These are phyloP conservation scores for Amazona guildingii DNA, from an alignment of 2,113 vertebrate species.

Conservation along the genomic window DNA sequence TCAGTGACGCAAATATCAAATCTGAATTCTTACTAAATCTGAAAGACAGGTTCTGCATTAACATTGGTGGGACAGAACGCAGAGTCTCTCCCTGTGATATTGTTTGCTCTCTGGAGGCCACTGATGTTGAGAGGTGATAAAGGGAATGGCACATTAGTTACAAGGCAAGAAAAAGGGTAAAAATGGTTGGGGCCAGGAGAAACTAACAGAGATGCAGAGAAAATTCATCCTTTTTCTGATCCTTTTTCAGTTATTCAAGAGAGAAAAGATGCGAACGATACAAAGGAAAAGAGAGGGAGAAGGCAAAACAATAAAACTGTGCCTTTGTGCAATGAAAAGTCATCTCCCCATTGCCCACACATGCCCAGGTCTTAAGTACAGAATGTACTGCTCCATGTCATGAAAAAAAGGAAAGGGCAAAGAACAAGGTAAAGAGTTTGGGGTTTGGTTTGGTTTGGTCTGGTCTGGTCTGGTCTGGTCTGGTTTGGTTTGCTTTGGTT, in stretches of 20 bases:
- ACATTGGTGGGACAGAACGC: neutral
- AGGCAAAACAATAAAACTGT: neutral
- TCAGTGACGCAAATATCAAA: neutral
- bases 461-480: neutral
- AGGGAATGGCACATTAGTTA: neutral
- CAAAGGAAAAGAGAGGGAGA: neutral
- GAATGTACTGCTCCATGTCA: neutral
- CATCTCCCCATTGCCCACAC: neutral
- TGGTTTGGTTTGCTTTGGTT: neutral
- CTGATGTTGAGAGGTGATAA: neutral
- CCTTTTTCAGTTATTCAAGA: neutral
- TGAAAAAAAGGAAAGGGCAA: neutral
- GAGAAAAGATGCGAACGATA: neutral
- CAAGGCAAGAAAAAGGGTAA: neutral
- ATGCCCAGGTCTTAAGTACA: neutral
- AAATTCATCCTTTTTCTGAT: neutral
- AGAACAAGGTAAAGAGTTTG: neutral
- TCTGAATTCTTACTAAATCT: neutral
- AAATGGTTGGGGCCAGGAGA: neutral
- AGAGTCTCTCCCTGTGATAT: neutral
- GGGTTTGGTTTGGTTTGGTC: neutral
- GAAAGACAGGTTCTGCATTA: neutral
- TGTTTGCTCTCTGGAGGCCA: neutral
- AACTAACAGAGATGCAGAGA: neutral
- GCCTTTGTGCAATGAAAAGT: neutral